Conservation (phyloP, 2,888 invertebrate genomes). For the Reticulitermes lucifugus region DNA sequence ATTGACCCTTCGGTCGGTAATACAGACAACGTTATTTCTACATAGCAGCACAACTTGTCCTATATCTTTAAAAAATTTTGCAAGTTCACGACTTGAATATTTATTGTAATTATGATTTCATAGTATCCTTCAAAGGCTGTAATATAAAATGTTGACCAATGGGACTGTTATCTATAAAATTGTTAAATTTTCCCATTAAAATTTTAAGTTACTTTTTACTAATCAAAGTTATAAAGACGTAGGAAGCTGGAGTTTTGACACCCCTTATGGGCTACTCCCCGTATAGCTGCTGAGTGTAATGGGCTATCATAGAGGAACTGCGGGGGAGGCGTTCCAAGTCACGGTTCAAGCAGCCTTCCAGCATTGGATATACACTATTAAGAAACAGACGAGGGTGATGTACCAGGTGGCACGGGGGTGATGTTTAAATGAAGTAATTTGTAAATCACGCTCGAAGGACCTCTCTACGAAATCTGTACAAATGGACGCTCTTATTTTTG, state of each 20-base stretch:
- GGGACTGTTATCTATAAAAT: too few species aligned
- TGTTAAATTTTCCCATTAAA: too few species aligned
- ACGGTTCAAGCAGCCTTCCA: constrained; percentile 30
- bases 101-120: too few species aligned
- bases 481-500: background rate
- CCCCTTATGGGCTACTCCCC: constrained; percentile 24
- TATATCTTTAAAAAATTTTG: too few species aligned
- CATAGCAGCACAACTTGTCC: too few species aligned
- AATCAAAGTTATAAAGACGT: too few species aligned
- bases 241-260: background rate
- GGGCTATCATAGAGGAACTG: constrained; percentile 33
- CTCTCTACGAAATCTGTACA: constrained; percentile 30
- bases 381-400: constrained; percentile 33
- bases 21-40: too few species aligned
- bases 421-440: constrained; percentile 48
- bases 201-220: too few species aligned
- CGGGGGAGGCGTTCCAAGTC: constrained; percentile 43
- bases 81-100: too few species aligned
- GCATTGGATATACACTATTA: constrained; percentile 12
- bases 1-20: too few species aligned
- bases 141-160: too few species aligned
- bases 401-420: constrained; percentile 29
- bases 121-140: too few species aligned
- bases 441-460: constrained; percentile 43
- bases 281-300: background rate